Evolutionary conservation across 2,797 vertebrate genomes (phyloP), one percentile per base, ranked within the genome.

Genomic region (Dicrostonyx torquatus): DNA sequence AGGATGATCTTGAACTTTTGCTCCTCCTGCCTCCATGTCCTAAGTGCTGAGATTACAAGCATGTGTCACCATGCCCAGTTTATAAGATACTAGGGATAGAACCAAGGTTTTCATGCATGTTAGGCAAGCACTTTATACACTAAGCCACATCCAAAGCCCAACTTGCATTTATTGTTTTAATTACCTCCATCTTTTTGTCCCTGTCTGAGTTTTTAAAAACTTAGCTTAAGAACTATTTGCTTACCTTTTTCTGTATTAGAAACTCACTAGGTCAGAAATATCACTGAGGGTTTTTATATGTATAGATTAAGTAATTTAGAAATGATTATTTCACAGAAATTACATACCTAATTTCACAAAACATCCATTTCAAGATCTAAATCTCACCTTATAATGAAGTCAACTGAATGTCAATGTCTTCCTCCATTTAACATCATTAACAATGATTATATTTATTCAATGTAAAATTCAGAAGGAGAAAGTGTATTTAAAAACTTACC

Each of bases 401-500:
- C 84, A 96, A 85, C 0, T 70, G 55, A 94, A 95, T 87, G 50
- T 78, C 77, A 95, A 15, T 80, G 94, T 92, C n/a, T 4, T 93
- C n/a, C 17, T 89, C 78, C 75, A 94, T 89, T 84, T 96, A 95
- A 79, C 53, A 94, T 62, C 15, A 95, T 78, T 92, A 89, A 91
- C 70, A 95, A 15, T 34, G 14, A 95, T 92, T 90, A 95, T 18
- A 94, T 87, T 1, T 79, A 29, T 95, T 92, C 40, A 94, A 91
- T 79, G 22, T 22, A 95, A 94, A 94, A 89, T 85, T 95, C 82
- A 80, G 37, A 93, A 95, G 89, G 26, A 2, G 24, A 91, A 95
- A 90, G 8, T 79, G 90, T 80, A 93, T 94, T 96, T 94, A 34
- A 50, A 91, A 96, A 98, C 99, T 99, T 98, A 99, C 99, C 99